Percentiles rank a stretch among this genome's conserved stretches.
These are phyloP conservation scores for Ptychodera flava DNA, from an alignment of 35 echinoderm and acorn worm species.

Conservation along the genomic window DNA sequence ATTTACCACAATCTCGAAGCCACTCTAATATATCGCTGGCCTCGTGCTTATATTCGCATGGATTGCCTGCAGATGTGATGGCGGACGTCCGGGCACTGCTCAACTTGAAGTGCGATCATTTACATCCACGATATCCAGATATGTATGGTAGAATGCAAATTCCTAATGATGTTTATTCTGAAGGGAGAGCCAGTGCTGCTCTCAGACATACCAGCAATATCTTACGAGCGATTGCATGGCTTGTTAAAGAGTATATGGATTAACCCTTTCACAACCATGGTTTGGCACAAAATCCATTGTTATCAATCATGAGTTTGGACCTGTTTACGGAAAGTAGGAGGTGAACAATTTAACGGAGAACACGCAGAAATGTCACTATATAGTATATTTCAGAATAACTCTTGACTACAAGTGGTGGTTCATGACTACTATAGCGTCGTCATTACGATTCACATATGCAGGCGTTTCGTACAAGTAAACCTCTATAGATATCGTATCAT, in stretches of 20 bases:
- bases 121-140: not conserved
- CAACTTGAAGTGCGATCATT: not conserved
- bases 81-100: not conserved
- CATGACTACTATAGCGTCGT: no score
- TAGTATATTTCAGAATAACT: no score
- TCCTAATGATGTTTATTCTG: not conserved
- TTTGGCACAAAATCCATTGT: no score
- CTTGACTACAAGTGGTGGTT: no score
- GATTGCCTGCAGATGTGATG: not conserved
- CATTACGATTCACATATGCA: no score
- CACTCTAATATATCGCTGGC: not conserved
- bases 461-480: no score
- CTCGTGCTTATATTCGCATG: not conserved
- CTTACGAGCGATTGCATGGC: not conserved
- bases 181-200: not conserved
- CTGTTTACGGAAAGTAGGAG: no score
- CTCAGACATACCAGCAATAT: not conserved
- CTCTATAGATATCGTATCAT: no score
- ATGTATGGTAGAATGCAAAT: not conserved
- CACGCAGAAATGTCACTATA: no score
- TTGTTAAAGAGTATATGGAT: not conserved
- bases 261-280: no score
- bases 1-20: not conserved
- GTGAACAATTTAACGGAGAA: no score
- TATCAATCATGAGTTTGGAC: no score